Evolutionary conservation across 2,888 invertebrate species (phyloP).

Genomic region (Mythimna impura): DNA sequence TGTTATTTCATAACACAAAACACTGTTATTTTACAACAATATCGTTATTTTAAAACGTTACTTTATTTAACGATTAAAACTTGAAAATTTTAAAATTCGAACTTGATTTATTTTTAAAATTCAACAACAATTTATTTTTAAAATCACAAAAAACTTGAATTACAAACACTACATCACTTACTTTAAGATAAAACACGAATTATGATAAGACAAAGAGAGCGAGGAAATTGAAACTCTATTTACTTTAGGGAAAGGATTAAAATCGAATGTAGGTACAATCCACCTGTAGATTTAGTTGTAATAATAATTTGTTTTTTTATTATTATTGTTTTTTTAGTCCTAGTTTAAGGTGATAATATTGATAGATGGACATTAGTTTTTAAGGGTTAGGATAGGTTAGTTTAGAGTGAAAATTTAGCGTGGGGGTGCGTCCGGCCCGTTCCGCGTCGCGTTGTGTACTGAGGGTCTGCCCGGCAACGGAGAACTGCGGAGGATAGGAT

Average conservation of each 20-base stretch:
- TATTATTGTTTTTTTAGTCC: conserved; percentile 6
- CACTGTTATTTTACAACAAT: conserved; percentile 21
- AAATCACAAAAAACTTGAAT: conserved; percentile 47
- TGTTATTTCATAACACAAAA: conserved; percentile 13
- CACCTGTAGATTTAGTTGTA: conserved; percentile 70
- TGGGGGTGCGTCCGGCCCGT: conserved; percentile 57
- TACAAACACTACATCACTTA: conserved; percentile 49
- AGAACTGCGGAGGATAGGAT: conserved; percentile 56
- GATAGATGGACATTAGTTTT: conserved; percentile 47
- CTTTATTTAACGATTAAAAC: conserved; percentile 3
- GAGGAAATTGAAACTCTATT: conserved; percentile 66
- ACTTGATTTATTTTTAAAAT: conserved; percentile 16
- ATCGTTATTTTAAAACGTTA: not conserved
- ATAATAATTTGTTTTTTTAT: conserved; percentile 36
- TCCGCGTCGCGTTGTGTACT: conserved; percentile 61
- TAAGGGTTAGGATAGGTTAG: conserved; percentile 55
- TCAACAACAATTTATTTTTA: conserved; percentile 19
- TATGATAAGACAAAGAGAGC: conserved; percentile 52
- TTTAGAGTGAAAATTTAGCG: conserved; percentile 31
- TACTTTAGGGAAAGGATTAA: conserved; percentile 56
- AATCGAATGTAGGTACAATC: conserved; percentile 57
- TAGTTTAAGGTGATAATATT: conserved; percentile 42
- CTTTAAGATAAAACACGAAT: conserved; percentile 47
- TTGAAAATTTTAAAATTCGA: conserved; percentile 27
- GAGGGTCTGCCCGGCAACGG: conserved; percentile 50